Percentiles rank a stretch among this genome's conserved stretches.
phyloP scores from a whole-genome alignment of 2,113 vertebrate species.

The Tragelaphus strepsiceros region DNA sequence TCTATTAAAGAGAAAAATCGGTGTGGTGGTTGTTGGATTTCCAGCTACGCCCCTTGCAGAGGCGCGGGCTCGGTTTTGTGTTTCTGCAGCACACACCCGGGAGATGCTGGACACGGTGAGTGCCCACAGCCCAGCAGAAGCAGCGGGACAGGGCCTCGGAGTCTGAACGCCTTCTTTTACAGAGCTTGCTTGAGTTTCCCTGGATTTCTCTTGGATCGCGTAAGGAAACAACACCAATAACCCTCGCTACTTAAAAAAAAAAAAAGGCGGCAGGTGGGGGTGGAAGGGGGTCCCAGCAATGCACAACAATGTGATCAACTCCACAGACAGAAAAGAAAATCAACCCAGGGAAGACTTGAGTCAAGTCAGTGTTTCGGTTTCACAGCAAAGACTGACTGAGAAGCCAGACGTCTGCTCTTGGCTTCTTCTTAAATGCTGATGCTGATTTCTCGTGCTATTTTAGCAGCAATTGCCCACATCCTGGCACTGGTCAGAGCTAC shows the following conservation, averaged over 20 bases:
- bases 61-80: conserved; percentile 91
- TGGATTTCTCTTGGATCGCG: neutral
- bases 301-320: neutral
- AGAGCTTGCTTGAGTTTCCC: neutral
- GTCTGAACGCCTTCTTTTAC: neutral
- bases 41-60: conserved; percentile 92
- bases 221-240: neutral
- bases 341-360: neutral
- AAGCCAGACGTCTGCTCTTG: neutral
- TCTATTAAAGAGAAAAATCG: conserved; percentile 89
- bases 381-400: neutral
- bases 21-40: conserved; percentile 94
- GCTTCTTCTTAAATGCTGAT: neutral
- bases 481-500: conserved; percentile 33
- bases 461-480: neutral
- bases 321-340: neutral
- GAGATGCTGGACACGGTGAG: conserved; percentile 90
- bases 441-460: neutral
- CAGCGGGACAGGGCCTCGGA: neutral
- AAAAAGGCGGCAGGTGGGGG: accelerated
- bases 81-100: conserved; percentile 91
- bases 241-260: neutral
- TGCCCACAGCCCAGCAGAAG: neutral
- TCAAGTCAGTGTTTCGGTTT: neutral
- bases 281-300: neutral